Conservation (phyloP, 2,113 vertebrate genomes). For the Azemiops feae region DNA sequence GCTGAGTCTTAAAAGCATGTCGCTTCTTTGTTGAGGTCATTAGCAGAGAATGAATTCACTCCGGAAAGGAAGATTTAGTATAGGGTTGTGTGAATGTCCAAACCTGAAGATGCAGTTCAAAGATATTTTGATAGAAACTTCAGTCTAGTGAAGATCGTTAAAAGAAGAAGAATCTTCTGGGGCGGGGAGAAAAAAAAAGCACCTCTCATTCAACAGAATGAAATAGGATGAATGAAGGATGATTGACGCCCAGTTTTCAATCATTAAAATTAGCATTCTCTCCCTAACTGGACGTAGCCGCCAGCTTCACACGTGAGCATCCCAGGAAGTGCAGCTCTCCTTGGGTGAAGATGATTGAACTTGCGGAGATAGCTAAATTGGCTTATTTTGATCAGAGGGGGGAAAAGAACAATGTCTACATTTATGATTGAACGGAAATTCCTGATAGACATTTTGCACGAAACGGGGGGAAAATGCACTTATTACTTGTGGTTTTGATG, state of each 20-base stretch:
- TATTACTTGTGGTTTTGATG: neutral
- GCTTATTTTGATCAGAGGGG: neutral
- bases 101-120: neutral
- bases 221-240: neutral
- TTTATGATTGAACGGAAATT: neutral
- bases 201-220: neutral
- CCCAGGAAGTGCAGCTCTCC: neutral
- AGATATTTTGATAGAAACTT: neutral
- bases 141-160: neutral
- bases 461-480: neutral
- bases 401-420: neutral
- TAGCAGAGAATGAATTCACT: neutral
- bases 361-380: neutral
- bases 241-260: neutral
- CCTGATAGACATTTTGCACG: neutral
- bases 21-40: neutral
- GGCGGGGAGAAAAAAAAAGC: neutral
- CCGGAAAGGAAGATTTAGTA: neutral
- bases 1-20: neutral
- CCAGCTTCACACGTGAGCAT: neutral
- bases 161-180: neutral
- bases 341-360: neutral
- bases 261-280: neutral
- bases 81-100: neutral
- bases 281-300: neutral